Evolutionary conservation across 2,888 invertebrate species (phyloP), one percentile per base, ranked within the genome.

Genomic region (Gymnocheta viridis): DNA sequence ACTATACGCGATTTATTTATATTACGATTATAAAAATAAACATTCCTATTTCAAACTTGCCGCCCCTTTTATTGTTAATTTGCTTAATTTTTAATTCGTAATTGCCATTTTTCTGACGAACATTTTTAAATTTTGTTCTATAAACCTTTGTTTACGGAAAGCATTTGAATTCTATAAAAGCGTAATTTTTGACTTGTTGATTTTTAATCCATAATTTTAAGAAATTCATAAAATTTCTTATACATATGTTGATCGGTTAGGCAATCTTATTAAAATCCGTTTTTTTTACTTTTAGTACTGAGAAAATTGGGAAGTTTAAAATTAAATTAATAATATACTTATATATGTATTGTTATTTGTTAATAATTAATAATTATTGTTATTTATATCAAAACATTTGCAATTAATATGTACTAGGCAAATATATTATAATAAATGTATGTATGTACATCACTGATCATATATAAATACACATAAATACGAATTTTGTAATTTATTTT

Each of bases 11-110:
- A 17, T 47, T 35, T 67, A 44, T 62, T n/a, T n/a, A n/a, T 74
- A 17, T 56, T 41, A 62, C 2, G 14, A 47, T 56, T 32, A 27
- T 58, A 12, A 41, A 56, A 66, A 58, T 12, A 56, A n/a, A 41
- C 32, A 76, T 54, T 76, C 66, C 44, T 49, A 77, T 49, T 58
- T 58, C 17, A 47, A 9, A 56, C 47, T 58, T 60, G 69, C 49
- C 41, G 32, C 4, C 32, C 66, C 29, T 7, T 60, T 51, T 17
- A 32, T 56, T 54, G 27, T 38, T 35, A 58, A 24, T 19, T 27
- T 51, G 41, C 3, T 27, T 22, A 10, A 10, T 54, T 14, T 7
- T 51, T 49, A 54, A 2, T 56, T 56, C 17, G 2, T 70, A 29
- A n/a, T 70, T 54, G 54, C 69, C 27, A 41, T 41, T 29, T 69